Evolutionary conservation across 2,113 vertebrate genomes (phyloP).

Genomic region (Sylvia atricapilla): DNA sequence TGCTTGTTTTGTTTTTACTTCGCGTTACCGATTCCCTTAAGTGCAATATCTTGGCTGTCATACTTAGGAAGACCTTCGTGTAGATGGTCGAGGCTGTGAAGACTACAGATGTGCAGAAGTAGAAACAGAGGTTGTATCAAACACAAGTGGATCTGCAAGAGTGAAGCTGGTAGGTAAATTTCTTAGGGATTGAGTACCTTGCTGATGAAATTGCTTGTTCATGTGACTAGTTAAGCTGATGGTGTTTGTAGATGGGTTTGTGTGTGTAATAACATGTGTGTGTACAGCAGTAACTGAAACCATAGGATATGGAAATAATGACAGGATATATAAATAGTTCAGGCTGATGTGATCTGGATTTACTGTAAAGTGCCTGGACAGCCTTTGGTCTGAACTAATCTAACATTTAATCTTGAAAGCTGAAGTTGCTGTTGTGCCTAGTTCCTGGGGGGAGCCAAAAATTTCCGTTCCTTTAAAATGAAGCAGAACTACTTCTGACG

Average conservation of each 20-base stretch:
- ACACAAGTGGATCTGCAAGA: slow-evolving; percentile 94
- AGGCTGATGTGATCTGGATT: not conserved
- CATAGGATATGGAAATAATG: not conserved
- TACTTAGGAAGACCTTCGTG: slow-evolving; percentile 88
- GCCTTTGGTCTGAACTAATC: not conserved
- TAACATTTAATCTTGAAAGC: not conserved
- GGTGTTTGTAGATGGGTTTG: not conserved
- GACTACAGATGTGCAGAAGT: slow-evolving; percentile 93
- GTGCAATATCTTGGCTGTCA: not conserved
- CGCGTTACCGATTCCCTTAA: not conserved
- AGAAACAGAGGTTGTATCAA: slow-evolving; percentile 95
- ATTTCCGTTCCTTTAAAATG: not conserved
- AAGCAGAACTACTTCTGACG: not conserved
- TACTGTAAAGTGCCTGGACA: not conserved
- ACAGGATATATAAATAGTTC: not conserved
- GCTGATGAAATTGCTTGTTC: not conserved
- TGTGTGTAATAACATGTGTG: not conserved
- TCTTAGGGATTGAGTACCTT: not conserved
- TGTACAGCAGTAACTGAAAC: not conserved
- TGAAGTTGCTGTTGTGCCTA: not conserved
- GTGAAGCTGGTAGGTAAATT: slow-evolving; percentile 86
- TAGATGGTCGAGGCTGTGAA: slow-evolving; percentile 93
- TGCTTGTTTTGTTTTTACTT: not conserved
- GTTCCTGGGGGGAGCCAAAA: not conserved
- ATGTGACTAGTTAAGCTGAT: not conserved